phyloP scores from a whole-genome alignment of 1,140 invertebrate genomes.

The Thaumatotibia leucotreta region DNA sequence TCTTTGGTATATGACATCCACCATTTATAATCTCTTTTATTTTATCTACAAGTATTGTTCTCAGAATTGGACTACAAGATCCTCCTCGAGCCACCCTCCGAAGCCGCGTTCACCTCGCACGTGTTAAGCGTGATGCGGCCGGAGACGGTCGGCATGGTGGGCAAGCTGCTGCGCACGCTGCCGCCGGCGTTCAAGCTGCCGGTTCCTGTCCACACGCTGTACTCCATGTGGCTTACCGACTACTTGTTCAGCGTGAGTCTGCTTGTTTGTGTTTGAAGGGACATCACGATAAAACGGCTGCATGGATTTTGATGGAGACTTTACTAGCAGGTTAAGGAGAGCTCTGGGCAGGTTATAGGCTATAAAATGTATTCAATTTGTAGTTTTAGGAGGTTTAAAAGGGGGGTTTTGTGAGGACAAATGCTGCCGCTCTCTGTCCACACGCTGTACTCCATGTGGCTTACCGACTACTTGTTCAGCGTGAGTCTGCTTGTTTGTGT shows the following conservation, averaged over 20 bases:
- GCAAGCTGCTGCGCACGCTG: conserved; percentile 52
- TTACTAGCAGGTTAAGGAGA: too few species aligned
- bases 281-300: too few species aligned
- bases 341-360: too few species aligned
- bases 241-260: conserved; percentile 60
- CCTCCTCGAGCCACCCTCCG: conserved; percentile 33
- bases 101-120: conserved; percentile 31
- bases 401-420: too few species aligned
- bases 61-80: conserved; percentile 66
- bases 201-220: conserved; percentile 40
- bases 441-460: conserved; percentile 54
- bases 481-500: conserved; percentile 33
- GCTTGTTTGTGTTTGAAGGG: background rate
- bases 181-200: conserved; percentile 45
- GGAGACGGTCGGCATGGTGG: conserved; percentile 48
- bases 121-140: conserved; percentile 37
- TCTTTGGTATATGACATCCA: too few species aligned
- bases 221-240: conserved; percentile 55
- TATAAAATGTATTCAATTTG: too few species aligned
- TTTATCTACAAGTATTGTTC: background rate
- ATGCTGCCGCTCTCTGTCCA: conserved; percentile 38
- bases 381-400: too few species aligned
- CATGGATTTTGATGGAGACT: too few species aligned
- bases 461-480: conserved; percentile 56
- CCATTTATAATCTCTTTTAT: background rate